Percentiles rank a stretch among this genome's conserved stretches.
Evolutionary conservation across 2,888 invertebrate genomes (phyloP).

Genomic region (Drosophila mercatorum): DNA sequence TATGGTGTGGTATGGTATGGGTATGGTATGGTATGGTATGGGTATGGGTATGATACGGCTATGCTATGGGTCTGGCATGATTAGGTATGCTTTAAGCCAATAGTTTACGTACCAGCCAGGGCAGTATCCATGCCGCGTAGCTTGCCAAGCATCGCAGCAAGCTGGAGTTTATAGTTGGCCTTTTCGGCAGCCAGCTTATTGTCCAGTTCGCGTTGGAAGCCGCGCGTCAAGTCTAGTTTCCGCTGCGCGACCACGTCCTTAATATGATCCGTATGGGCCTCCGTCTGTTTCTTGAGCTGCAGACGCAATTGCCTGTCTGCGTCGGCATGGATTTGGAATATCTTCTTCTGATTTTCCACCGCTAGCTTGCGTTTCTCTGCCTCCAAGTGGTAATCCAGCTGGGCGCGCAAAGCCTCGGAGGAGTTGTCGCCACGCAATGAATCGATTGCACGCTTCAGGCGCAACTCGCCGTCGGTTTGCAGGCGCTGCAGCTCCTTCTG

Average conservation of each 20-base stretch:
- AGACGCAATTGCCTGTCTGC: conserved; percentile 90
- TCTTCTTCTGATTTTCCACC: conserved; percentile 89
- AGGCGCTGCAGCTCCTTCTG: conserved; percentile 91
- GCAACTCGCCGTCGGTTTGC: conserved; percentile 88
- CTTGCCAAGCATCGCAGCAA: conserved; percentile 90
- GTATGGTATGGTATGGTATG: too few relatives aligned
- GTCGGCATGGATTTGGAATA: conserved; percentile 88
- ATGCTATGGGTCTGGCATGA: too few relatives aligned
- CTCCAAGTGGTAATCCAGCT: conserved; percentile 89
- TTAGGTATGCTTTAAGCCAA: too few relatives aligned
- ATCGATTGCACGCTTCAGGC: conserved; percentile 88
- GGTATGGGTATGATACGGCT: too few relatives aligned
- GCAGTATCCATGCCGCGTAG: conserved; percentile 91
- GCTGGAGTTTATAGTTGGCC: conserved; percentile 88
- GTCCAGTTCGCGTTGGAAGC: conserved; percentile 87
- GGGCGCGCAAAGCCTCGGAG: conserved; percentile 85
- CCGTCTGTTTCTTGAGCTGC: conserved; percentile 93
- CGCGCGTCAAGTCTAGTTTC: conserved; percentile 86
- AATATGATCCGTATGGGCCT: conserved; percentile 93
- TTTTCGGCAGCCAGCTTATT: conserved; percentile 89
- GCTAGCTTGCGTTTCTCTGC: conserved; percentile 89
- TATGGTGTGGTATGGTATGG: not conserved
- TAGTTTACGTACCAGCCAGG: conserved; percentile 87
- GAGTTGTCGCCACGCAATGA: conserved; percentile 87
- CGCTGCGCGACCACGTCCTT: conserved; percentile 88